These are phyloP conservation scores for Syngnathus acus DNA, from an alignment of 2,797 vertebrate species.

Conservation along the genomic window DNA sequence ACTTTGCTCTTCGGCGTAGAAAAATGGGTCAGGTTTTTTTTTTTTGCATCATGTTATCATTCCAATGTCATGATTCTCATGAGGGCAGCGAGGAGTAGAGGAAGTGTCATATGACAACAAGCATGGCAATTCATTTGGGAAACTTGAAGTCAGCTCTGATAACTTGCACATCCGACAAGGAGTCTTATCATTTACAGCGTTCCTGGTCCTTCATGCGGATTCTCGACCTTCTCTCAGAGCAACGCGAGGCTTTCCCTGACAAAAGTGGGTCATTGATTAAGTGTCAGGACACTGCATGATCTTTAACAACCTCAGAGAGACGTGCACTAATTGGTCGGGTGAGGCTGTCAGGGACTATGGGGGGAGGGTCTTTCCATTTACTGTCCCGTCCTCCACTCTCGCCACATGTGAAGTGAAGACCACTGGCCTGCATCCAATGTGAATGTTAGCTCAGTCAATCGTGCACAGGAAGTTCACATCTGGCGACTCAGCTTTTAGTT, in stretches of 20 bases:
- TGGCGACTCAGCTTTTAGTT: slow-evolving; percentile 1
- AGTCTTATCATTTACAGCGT: slow-evolving; percentile 12
- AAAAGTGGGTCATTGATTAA: slow-evolving; percentile 52
- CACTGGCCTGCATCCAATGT: slow-evolving; percentile 12
- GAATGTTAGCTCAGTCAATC: neutral
- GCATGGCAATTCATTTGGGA: slow-evolving; percentile 10
- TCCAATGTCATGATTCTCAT: slow-evolving; percentile 15
- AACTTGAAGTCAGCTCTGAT: slow-evolving; percentile 24
- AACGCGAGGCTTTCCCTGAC: slow-evolving; percentile 7
- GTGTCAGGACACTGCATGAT: slow-evolving; percentile 45
- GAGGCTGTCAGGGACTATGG: slow-evolving; percentile 6
- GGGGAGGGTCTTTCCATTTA: neutral
- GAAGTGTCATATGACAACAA: slow-evolving; percentile 38
- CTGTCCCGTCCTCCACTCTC: neutral
- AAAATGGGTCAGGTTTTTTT: too few species aligned
- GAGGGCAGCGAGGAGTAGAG: slow-evolving; percentile 11
- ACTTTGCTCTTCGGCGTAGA: too few species aligned
- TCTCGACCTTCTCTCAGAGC: neutral
- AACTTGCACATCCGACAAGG: slow-evolving; percentile 18
- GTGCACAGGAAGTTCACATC: neutral
- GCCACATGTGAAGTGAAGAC: slow-evolving; percentile 19
- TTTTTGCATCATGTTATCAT: slow-evolving; percentile 5
- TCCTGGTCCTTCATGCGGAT: slow-evolving; percentile 7
- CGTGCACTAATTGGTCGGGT: slow-evolving; percentile 35
- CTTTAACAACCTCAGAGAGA: slow-evolving; percentile 38